A percentile compares a stretch with the other conserved stretches of the same genome.
Conservation (phyloP, 2,888 invertebrate species). For the Lingula anatina region DNA sequence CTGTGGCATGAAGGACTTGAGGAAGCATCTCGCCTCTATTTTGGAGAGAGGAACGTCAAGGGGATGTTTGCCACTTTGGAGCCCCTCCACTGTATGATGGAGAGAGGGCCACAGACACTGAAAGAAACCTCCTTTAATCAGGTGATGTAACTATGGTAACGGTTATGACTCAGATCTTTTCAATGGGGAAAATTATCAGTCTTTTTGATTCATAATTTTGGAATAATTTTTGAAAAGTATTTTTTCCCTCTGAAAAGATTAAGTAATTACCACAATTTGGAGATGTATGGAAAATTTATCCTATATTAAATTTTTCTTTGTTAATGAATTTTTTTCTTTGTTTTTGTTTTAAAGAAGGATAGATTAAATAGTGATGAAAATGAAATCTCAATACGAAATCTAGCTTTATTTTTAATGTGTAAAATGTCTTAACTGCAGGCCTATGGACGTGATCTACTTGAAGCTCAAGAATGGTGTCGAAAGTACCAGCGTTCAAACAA, state of each 20-base stretch:
- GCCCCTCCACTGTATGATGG: slow-evolving; percentile 89
- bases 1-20: slow-evolving; percentile 95
- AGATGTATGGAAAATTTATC: too few species aligned
- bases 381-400: too few species aligned
- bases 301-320: too few species aligned
- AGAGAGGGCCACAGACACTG: slow-evolving; percentile 87
- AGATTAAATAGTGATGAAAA: too few species aligned
- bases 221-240: too few species aligned
- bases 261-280: too few species aligned
- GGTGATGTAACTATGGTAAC: slow-evolving; percentile 51
- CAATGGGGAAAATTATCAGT: too few species aligned
- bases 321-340: too few species aligned
- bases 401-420: not conserved
- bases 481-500: slow-evolving; percentile 78
- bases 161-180: too few species aligned
- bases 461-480: slow-evolving; percentile 94
- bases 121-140: slow-evolving; percentile 97
- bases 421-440: slow-evolving; percentile 57
- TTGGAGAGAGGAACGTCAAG: slow-evolving; percentile 88
- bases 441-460: slow-evolving; percentile 87
- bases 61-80: slow-evolving; percentile 96
- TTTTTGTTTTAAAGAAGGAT: too few species aligned
- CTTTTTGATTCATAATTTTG: too few species aligned
- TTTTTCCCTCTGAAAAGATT: too few species aligned
- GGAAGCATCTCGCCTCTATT: slow-evolving; percentile 83